A percentile compares a stretch with the other conserved stretches of the same genome.
Evolutionary conservation across 1,140 invertebrate species (phyloP).

Genomic region (Nylanderia fulva): DNA sequence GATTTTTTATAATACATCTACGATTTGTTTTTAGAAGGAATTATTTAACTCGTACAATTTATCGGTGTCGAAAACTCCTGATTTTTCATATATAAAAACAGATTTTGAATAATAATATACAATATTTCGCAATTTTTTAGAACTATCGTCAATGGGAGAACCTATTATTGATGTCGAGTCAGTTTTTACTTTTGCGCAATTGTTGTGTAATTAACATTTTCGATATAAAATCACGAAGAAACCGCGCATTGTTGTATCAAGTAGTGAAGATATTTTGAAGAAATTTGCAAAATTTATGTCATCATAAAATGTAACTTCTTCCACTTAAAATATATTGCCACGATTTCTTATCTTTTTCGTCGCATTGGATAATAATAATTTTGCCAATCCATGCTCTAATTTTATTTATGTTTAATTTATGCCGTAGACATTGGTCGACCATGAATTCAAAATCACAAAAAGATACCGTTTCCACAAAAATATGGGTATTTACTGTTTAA

Average conservation of each 20-base stretch:
- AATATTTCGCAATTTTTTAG: neutral
- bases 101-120: neutral
- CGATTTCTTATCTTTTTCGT: neutral
- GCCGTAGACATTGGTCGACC: slow-evolving; percentile 5
- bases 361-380: neutral
- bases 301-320: slow-evolving; percentile 27
- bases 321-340: slow-evolving; percentile 14
- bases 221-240: neutral
- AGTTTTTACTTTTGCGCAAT: neutral
- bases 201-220: slow-evolving; percentile 6
- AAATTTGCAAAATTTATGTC: neutral
- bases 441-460: neutral
- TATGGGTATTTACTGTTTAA: neutral
- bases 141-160: neutral
- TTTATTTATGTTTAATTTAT: no score
- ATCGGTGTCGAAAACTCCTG: neutral
- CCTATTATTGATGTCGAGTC: neutral
- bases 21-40: slow-evolving; percentile 1
- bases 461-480: slow-evolving; percentile 2
- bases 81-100: neutral
- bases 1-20: slow-evolving; percentile 15
- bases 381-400: neutral
- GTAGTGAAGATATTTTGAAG: neutral
- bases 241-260: neutral
- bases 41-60: slow-evolving; percentile 1